phyloP scores from a whole-genome alignment of 1,140 invertebrate species.

The Bradysia coprophila region DNA sequence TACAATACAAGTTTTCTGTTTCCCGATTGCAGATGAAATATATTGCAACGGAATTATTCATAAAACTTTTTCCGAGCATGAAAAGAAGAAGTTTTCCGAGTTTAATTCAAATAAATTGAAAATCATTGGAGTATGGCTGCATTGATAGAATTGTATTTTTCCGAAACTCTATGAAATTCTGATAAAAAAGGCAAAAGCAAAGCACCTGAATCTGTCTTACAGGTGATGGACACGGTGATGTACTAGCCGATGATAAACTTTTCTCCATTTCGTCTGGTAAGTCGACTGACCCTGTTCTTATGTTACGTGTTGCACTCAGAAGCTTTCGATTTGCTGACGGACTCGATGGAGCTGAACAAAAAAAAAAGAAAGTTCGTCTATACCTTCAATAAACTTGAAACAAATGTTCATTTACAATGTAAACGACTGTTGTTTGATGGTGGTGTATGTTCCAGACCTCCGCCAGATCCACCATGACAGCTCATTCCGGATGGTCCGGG shows the following conservation, averaged over 20 bases:
- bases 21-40: too few relatives aligned
- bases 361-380: background rate
- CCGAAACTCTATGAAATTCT: background rate
- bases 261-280: constrained; percentile 82
- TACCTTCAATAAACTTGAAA: background rate
- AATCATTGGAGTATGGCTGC: too few relatives aligned
- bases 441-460: constrained; percentile 29
- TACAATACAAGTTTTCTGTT: too few relatives aligned
- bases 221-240: constrained; percentile 81
- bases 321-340: constrained; percentile 54
- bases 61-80: too few relatives aligned
- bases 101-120: too few relatives aligned
- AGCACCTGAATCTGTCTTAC: constrained; percentile 30
- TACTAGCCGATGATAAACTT: constrained; percentile 75
- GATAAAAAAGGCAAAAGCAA: background rate
- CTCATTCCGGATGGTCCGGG: constrained; percentile 14
- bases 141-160: too few relatives aligned
- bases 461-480: constrained; percentile 24
- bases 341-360: constrained; percentile 64
- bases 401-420: constrained; percentile 24
- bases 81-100: too few relatives aligned
- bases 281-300: constrained; percentile 81
- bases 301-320: constrained; percentile 50
- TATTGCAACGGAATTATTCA: too few relatives aligned
- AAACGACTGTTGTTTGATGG: constrained; percentile 24